Evolutionary conservation across 2,113 vertebrate species (phyloP).

Genomic region (Peromyscus maniculatus): DNA sequence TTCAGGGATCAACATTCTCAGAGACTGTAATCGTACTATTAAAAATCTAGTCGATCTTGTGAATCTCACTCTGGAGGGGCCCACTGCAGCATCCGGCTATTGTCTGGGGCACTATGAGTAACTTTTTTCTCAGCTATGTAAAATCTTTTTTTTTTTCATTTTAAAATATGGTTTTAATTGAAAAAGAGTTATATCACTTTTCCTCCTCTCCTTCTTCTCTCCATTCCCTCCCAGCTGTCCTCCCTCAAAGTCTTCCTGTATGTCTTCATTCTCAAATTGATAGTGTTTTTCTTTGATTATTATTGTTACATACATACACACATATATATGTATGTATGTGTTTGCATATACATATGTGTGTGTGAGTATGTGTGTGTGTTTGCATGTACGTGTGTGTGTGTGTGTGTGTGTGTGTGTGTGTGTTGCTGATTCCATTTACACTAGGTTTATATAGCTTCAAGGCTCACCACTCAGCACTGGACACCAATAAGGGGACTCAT

Average conservation of each 20-base stretch:
- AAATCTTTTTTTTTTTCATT: neutral
- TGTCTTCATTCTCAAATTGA: neutral
- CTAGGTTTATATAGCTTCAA: neutral
- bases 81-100: neutral
- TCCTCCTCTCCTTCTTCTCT: neutral
- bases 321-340: accelerated
- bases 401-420: neutral
- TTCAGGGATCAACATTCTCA: neutral
- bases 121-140: neutral
- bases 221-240: neutral
- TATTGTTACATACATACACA: neutral
- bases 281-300: neutral
- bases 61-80: neutral
- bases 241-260: neutral
- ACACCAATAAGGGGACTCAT: neutral
- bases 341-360: neutral
- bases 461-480: neutral
- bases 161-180: neutral
- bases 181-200: neutral
- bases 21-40: neutral
- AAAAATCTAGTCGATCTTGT: neutral
- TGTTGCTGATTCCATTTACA: neutral
- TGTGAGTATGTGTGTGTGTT: neutral
- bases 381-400: neutral
- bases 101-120: neutral